Base-by-base conservation (phyloP, 2,888 invertebrate species). In the Cabera pusaria region DNA sequence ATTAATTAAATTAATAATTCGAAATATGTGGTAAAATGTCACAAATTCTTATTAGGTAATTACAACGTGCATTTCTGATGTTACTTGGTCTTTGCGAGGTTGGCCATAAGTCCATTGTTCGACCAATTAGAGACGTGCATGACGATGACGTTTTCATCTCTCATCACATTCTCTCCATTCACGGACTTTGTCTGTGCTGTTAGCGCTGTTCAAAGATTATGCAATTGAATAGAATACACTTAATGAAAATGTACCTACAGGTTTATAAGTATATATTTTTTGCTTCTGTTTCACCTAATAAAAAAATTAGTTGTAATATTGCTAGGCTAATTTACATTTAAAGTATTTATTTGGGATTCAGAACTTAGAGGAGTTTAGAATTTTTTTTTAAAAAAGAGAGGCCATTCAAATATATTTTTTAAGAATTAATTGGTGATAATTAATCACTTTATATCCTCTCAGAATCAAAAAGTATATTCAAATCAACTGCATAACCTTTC, bases 41-140 rank as follows among this genome's bases (percentile, higher is more conserved):
- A 39, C 16, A 33, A 25, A 16, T 41, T 16, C n/a, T n/a, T 18
- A 23, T 14, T 24, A 22, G 44, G 47, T 31, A 44, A 51, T 53
- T n/a, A n/a, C 32, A 56, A 40, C 51, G 53, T 48, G 52, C 59
- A 50, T 56, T 44, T 54, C 55, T 52, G 44, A 35, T 56, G 51
- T 52, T 27, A 56, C 51, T 56, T 51, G 43, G 44, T 56, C 46
- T 56, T 52, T 55, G 59, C 52, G 62, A 56, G 43, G 52, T 56
- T 46, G 39, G 27, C 6, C 23, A 21, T 34, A 11, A 18, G 25
- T 53, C 45, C 49, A 35, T 33, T 49, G 25, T 36, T 42, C 24
- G 26, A 32, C 64, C 58, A 67, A 62, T 49, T 41, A 60, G 52
- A 50, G 17, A n/a, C 16, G 5, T 36, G 29, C 8, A 39, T 36